These are phyloP conservation scores for Meloidogyne chitwoodi DNA, from an alignment of 1,140 invertebrate genomes.

Conservation along the genomic window DNA sequence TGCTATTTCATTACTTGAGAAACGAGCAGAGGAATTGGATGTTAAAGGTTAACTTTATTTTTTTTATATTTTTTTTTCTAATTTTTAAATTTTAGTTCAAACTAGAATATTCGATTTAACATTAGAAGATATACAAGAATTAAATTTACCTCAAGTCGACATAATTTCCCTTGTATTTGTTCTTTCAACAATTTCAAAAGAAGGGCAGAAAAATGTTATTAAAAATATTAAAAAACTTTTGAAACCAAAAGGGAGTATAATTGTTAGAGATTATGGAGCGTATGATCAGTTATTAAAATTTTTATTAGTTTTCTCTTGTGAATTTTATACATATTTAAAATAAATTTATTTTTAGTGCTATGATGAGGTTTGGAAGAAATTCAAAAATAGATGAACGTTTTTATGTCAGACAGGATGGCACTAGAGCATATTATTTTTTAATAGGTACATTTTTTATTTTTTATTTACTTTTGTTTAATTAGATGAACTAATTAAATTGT, in stretches of 20 bases:
- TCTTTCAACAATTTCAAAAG: slow-evolving; percentile 73
- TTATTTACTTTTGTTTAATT: not conserved
- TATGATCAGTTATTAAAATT: slow-evolving; percentile 73
- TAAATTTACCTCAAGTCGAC: slow-evolving; percentile 65
- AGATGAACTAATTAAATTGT: slow-evolving; percentile 41
- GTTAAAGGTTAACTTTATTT: not conserved
- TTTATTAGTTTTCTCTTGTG: not conserved
- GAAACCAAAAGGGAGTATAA: slow-evolving; percentile 28
- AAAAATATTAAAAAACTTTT: slow-evolving; percentile 68
- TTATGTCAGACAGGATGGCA: slow-evolving; percentile 92
- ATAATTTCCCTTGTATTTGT: slow-evolving; percentile 74
- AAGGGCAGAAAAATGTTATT: slow-evolving; percentile 72
- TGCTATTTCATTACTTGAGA: slow-evolving; percentile 63
- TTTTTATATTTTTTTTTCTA: not conserved
- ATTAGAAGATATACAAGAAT: not conserved
- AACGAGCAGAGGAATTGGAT: slow-evolving; percentile 66
- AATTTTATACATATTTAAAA: too few species aligned
- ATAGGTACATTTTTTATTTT: not conserved
- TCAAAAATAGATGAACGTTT: slow-evolving; percentile 64
- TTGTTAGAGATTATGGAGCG: slow-evolving; percentile 26
- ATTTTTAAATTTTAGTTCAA: not conserved
- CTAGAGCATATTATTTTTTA: slow-evolving; percentile 86
- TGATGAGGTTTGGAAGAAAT: slow-evolving; percentile 85
- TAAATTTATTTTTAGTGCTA: slow-evolving; percentile 70
- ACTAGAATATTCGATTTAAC: slow-evolving; percentile 41